Base-by-base conservation (phyloP, 2,797 vertebrate species). In the Cyclura pinguis region DNA sequence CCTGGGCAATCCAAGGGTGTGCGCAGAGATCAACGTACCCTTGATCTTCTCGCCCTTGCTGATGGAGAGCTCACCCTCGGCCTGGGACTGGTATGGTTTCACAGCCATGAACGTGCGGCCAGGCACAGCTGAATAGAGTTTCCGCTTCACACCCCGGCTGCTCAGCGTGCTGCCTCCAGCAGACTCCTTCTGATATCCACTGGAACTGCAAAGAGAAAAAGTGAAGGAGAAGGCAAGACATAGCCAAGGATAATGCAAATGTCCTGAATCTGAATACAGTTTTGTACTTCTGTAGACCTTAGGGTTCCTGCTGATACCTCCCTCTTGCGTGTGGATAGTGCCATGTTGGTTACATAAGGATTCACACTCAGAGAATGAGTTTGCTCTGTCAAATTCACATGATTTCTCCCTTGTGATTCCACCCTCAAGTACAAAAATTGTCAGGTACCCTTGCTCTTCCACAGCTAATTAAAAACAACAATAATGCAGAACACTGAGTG, bases 41-140 rank as follows among this genome's bases (percentile, higher is more conserved):
- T 99, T 99, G 96, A 99, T 98, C 96, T 98, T 98, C 96, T 99
- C 98, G 86, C 98, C 98, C 92, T 99, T 99, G 96, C 96, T 98
- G 93, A 99, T 97, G 93, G 98, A 98, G 94, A 99, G 98, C 95
- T 99, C 98, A 6, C 98, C 97, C 93, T 99, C 98, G 1, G 97
- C 98, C 95, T 98, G 98, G 13, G 98, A 98, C 27, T 98, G 98
- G 96, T 99, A 98, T 0, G 98, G 97, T 87, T 98, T 98, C 57
- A 98, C 98, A 0, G 98, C 98, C 89, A 99, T 98, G 94, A 99
- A 99, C 52, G 98, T 97, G 10, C 98, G 97, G 20, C 98, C 98
- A 0, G 98, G 98, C 29, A 99, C 98, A 0, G 98, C 98, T 2
- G 98, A 98, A 97, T 99, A 99, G 35, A 99, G 98, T 85, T 98